phyloP scores from a whole-genome alignment of 2,888 invertebrate species.

The Prosopocoilus inquinatus region DNA sequence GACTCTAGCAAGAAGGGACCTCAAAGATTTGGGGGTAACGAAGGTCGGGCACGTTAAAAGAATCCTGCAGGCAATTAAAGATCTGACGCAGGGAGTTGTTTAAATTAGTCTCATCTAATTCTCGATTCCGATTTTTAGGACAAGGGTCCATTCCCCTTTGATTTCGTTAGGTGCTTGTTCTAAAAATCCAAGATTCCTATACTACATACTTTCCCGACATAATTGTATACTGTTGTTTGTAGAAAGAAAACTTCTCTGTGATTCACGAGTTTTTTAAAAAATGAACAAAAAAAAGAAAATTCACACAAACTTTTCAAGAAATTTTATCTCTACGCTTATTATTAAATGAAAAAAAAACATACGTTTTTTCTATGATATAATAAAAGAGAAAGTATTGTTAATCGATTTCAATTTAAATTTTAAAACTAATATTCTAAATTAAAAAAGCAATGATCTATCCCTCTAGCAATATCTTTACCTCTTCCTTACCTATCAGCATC shows the following conservation, averaged over 20 bases:
- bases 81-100: conserved; percentile 56
- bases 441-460: conserved; percentile 48
- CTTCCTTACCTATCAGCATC: no score
- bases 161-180: neutral
- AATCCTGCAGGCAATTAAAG: conserved; percentile 89
- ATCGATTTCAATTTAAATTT: neutral
- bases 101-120: no score
- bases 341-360: conserved; percentile 2
- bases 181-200: conserved; percentile 1
- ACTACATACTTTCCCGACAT: neutral
- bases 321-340: conserved; percentile 3
- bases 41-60: conserved; percentile 97
- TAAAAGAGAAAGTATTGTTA: neutral
- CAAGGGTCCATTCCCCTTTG: no score
- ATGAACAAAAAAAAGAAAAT: no score
- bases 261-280: neutral
- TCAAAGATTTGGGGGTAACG: conserved; percentile 87
- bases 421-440: conserved; percentile 48
- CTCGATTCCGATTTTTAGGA: no score
- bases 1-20: conserved; percentile 79
- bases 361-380: neutral
- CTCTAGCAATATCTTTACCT: conserved; percentile 33
- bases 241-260: neutral
- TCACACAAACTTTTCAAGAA: neutral
- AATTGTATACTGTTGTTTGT: neutral